Evolutionary conservation across 2,113 vertebrate species (phyloP).

Genomic region (Origma solitaria): DNA sequence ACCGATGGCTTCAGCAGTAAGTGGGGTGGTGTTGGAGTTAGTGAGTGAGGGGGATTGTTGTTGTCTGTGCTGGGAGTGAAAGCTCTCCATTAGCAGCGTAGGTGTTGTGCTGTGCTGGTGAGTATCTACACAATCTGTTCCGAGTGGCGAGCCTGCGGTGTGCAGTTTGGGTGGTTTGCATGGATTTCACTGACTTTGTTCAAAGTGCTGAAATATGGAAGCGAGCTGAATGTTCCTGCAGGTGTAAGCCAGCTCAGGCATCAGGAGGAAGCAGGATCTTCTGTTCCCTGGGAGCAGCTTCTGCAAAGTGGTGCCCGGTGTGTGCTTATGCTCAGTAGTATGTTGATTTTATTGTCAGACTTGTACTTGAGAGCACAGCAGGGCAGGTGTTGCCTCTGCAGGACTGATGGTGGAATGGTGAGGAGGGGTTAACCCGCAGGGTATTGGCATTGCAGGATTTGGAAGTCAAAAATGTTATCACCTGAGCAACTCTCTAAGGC

Average conservation of each 20-base stretch:
- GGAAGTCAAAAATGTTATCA: neutral
- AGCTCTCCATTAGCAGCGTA: neutral
- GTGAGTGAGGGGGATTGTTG: neutral
- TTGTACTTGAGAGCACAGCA: neutral
- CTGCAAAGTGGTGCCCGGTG: neutral
- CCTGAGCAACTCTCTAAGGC: neutral
- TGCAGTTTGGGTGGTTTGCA: neutral
- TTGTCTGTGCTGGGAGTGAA: neutral
- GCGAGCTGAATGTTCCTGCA: neutral
- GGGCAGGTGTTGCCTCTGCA: neutral
- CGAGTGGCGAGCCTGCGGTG: accelerated
- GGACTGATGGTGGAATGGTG: neutral
- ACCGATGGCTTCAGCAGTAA: accelerated
- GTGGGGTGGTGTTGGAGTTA: accelerated
- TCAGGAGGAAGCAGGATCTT: neutral
- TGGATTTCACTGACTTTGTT: neutral
- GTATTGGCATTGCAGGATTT: neutral
- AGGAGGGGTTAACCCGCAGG: neutral
- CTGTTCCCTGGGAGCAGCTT: neutral
- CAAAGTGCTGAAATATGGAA: neutral
- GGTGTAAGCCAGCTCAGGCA: neutral
- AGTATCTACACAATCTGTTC: neutral
- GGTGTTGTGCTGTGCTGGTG: neutral
- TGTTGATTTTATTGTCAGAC: neutral
- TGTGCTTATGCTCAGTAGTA: accelerated